A percentile compares a stretch with the other conserved stretches of the same genome.
phyloP scores from a whole-genome alignment of 2,797 vertebrate genomes.

The Paramormyrops hopkinsi region DNA sequence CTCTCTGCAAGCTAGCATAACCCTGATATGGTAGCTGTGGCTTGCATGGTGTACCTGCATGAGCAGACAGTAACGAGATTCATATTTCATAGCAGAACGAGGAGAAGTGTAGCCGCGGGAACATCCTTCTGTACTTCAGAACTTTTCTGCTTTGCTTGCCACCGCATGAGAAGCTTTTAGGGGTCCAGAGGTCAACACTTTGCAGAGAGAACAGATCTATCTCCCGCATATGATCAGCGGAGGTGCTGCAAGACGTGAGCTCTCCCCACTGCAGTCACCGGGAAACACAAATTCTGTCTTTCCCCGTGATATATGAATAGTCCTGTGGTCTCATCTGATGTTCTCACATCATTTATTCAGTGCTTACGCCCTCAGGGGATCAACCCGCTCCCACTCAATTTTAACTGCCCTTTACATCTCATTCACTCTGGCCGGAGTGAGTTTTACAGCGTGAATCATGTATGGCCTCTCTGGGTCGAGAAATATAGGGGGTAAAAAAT shows the following conservation, averaged over 20 bases:
- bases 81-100: neutral
- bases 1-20: neutral
- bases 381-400: conserved; percentile 46
- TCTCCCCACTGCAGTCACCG: conserved; percentile 35
- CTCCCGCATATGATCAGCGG: conserved; percentile 31
- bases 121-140: neutral
- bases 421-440: conserved; percentile 42
- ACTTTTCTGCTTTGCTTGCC: neutral
- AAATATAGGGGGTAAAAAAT: conserved; percentile 35
- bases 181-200: conserved; percentile 31
- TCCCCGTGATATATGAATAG: conserved; percentile 32
- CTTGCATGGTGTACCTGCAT: neutral
- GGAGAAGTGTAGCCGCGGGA: neutral
- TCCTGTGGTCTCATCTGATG: conserved; percentile 38
- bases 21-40: neutral
- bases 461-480: conserved; percentile 41
- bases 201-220: conserved; percentile 18
- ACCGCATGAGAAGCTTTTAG: conserved; percentile 2
- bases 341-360: conserved; percentile 48
- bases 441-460: conserved; percentile 51
- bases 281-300: conserved; percentile 34
- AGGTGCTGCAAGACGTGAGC: conserved; percentile 31
- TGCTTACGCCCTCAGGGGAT: conserved; percentile 35
- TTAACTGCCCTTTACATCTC: conserved; percentile 38
- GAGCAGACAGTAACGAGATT: neutral